Base-by-base conservation (phyloP, 2,797 vertebrate genomes). In the Rhadinocentrus ornatus region DNA sequence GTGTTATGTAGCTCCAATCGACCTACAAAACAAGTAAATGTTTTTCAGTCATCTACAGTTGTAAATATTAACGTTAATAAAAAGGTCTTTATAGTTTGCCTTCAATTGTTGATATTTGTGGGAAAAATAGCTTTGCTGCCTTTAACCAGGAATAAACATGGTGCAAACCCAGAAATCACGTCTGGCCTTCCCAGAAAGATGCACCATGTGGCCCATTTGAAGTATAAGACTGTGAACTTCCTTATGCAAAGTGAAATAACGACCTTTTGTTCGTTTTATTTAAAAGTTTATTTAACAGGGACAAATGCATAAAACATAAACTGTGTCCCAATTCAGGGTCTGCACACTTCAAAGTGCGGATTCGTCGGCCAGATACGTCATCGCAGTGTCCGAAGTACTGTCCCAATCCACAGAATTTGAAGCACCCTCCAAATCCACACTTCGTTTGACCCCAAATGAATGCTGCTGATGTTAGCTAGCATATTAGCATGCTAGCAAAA, bases 41-140 rank as follows among this genome's bases (percentile, higher is more conserved):
- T 84, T 71, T 81, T 66, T 77, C 39, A 72, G 63, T 78, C 13
- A 26, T 62, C 13, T 77, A 9, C 22, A 71, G 13, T 18, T 83
- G 65, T 81, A 76, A 73, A 72, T 84, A 69, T 71, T 31, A 63
- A 46, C 13, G 52, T 59, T 18, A 83, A 87, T 83, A 86, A 87
- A n/a, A 87, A 32, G 15, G 50, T 53, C 27, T 24, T 5, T 5
- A 26, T 3, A 18, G 3, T 73, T 22, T 62, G 53, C 29, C 24
- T 26, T 24, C 6, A 39, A 11, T 3, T 4, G n/a, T n/a, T 22
- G 10, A 41, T 53, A 55, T 26, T 5, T 2, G 12, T 12, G 12
- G 50, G 13, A 48, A 11, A 52, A 5, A 26, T 4, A 12, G 46
- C n/a, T 61, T 54, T 57, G 44, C 56, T 71, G 50, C 24, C 41